These are phyloP conservation scores for Cyprinella venusta DNA, from an alignment of 2,797 vertebrate genomes.

Conservation along the genomic window DNA sequence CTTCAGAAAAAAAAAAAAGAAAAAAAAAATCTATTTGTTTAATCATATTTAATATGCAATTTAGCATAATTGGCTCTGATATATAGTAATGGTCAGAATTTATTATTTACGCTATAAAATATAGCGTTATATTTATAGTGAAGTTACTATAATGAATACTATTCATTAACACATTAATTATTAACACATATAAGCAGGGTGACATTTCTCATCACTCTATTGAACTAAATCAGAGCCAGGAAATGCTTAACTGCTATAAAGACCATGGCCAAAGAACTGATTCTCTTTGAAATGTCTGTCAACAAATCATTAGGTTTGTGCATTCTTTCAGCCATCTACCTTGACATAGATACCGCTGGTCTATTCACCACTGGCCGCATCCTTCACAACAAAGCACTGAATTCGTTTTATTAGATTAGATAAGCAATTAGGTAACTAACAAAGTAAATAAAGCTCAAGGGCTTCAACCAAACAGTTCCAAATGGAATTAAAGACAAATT, in stretches of 20 bases:
- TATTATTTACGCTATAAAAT: neutral
- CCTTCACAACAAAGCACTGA: constrained; percentile 74
- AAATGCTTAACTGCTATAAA: constrained; percentile 49
- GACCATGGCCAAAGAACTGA: constrained; percentile 60
- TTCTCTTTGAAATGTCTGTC: constrained; percentile 63
- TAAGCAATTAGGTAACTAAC: constrained; percentile 81
- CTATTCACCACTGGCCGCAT: constrained; percentile 71
- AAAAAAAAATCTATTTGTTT: too few species aligned
- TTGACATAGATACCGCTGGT: constrained; percentile 63
- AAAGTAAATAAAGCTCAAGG: constrained; percentile 77
- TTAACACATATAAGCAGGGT: neutral
- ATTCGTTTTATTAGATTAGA: constrained; percentile 81
- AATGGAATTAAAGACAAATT: constrained; percentile 76
- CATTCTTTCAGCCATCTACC: constrained; percentile 64
- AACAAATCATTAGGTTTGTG: constrained; percentile 61
- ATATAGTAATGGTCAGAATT: neutral
- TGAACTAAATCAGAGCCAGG: constrained; percentile 29
- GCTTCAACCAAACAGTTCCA: constrained; percentile 72
- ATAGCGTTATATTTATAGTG: neutral
- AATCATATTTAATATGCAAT: too few species aligned
- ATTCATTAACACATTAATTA: too few species aligned
- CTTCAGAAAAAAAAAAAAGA: neutral
- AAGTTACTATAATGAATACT: neutral
- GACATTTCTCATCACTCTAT: constrained; percentile 9
- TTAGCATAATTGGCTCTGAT: neutral